phyloP scores from a whole-genome alignment of 2,797 vertebrate genomes.

The Iguana delicatissima region DNA sequence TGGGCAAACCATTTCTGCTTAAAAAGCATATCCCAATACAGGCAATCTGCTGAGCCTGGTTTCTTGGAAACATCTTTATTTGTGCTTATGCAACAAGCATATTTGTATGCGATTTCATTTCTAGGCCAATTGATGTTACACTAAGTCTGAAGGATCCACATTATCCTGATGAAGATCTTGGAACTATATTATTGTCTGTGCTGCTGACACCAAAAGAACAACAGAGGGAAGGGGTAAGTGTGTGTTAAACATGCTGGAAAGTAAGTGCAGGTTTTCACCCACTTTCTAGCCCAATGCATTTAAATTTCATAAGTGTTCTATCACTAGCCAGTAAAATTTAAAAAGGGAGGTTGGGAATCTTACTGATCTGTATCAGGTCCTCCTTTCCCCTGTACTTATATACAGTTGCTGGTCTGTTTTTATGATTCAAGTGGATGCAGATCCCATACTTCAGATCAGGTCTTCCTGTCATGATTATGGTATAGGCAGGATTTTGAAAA shows the following conservation, averaged over 20 bases:
- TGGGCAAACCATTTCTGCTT: background rate
- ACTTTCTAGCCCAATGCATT: background rate
- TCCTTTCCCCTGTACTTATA: conserved; percentile 25
- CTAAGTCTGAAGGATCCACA: conserved; percentile 92
- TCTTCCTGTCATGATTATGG: conserved; percentile 30
- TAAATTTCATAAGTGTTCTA: conserved; percentile 17
- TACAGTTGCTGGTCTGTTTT: background rate
- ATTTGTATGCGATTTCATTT: conserved; percentile 23
- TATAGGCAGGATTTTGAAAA: background rate
- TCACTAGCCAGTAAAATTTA: background rate
- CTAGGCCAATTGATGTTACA: conserved; percentile 88
- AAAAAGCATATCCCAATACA: background rate
- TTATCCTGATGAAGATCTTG: conserved; percentile 91
- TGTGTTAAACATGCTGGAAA: conserved; percentile 15
- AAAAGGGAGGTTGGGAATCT: background rate
- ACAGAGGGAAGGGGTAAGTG: conserved; percentile 87
- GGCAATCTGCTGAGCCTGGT: background rate
- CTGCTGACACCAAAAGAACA: conserved; percentile 89
- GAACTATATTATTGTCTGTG: conserved; percentile 87
- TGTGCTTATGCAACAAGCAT: conserved; percentile 8
- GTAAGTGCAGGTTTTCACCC: conserved; percentile 3
- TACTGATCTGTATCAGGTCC: conserved; percentile 24
- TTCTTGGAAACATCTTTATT: background rate
- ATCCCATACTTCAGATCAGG: conserved; percentile 37
- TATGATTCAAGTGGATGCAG: conserved; percentile 4